phyloP scores from a whole-genome alignment of 2,113 vertebrate species.

The Ploceus nigricollis region DNA sequence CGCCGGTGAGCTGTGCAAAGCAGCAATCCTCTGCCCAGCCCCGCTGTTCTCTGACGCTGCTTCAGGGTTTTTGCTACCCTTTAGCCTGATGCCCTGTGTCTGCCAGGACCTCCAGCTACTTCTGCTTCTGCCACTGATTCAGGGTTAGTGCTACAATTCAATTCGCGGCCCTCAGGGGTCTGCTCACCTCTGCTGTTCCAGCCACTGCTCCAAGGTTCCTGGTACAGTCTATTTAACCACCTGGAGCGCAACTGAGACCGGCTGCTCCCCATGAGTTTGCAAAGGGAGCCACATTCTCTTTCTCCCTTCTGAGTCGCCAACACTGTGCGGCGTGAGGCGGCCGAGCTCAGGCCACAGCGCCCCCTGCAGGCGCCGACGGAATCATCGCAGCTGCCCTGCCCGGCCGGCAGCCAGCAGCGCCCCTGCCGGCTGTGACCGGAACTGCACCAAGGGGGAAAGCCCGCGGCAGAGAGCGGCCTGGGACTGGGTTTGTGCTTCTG shows the following conservation, averaged over 20 bases:
- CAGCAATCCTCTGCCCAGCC: neutral
- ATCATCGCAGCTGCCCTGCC: accelerated
- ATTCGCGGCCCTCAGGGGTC: accelerated
- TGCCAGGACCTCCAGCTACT: neutral
- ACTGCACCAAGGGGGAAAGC: neutral
- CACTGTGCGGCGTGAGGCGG: accelerated
- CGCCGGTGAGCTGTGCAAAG: accelerated
- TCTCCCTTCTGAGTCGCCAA: neutral
- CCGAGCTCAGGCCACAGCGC: accelerated
- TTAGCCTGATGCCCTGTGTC: neutral
- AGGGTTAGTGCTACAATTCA: neutral
- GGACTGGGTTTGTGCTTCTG: accelerated
- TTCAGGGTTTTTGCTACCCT: neutral
- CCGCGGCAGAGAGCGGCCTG: accelerated
- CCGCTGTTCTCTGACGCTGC: accelerated
- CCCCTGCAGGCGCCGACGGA: neutral
- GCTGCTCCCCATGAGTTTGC: neutral
- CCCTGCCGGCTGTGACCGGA: accelerated
- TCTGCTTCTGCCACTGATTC: accelerated
- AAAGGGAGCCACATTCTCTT: accelerated
- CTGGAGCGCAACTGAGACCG: accelerated
- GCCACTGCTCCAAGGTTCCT: accelerated
- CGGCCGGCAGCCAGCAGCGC: neutral
- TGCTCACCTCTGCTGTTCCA: neutral
- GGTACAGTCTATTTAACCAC: neutral